A percentile compares a stretch with the other conserved stretches of the same genome.
Evolutionary conservation across 2,797 vertebrate genomes (phyloP).

Genomic region (Poeciliopsis presidionis): DNA sequence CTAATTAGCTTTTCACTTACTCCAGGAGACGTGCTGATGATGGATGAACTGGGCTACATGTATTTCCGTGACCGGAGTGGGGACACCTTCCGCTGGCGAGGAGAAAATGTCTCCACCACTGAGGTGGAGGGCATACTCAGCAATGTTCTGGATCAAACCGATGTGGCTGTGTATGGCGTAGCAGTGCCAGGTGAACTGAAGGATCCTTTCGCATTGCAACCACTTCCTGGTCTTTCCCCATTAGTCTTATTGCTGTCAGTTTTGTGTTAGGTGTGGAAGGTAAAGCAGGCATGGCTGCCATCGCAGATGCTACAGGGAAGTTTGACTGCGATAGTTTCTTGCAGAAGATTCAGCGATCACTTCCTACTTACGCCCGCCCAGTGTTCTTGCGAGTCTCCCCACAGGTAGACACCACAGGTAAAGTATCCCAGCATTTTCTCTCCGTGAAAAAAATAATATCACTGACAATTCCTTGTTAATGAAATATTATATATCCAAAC

Average conservation of each 20-base stretch:
- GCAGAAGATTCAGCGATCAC: conserved; percentile 81
- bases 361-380: conserved; percentile 89
- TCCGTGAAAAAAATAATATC: neutral
- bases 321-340: conserved; percentile 84
- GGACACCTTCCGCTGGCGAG: conserved; percentile 93
- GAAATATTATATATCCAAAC: neutral
- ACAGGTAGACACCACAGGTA: conserved; percentile 92
- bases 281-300: conserved; percentile 94
- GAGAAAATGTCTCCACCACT: conserved; percentile 92
- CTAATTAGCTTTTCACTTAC: neutral
- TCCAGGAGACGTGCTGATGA: conserved; percentile 90
- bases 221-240: neutral
- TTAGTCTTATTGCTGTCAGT: conserved; percentile 3
- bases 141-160: conserved; percentile 84
- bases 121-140: conserved; percentile 91
- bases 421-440: neutral
- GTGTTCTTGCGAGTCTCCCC: conserved; percentile 90
- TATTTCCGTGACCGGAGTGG: conserved; percentile 91
- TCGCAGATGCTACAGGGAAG: conserved; percentile 80
- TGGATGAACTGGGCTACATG: conserved; percentile 95
- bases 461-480: neutral
- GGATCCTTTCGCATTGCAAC: neutral
- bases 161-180: conserved; percentile 90
- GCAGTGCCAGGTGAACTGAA: conserved; percentile 81
- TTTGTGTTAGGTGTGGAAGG: conserved; percentile 87